These are phyloP conservation scores for Lasioglossum figueresi DNA, from an alignment of 2,888 invertebrate species.

Conservation along the genomic window DNA sequence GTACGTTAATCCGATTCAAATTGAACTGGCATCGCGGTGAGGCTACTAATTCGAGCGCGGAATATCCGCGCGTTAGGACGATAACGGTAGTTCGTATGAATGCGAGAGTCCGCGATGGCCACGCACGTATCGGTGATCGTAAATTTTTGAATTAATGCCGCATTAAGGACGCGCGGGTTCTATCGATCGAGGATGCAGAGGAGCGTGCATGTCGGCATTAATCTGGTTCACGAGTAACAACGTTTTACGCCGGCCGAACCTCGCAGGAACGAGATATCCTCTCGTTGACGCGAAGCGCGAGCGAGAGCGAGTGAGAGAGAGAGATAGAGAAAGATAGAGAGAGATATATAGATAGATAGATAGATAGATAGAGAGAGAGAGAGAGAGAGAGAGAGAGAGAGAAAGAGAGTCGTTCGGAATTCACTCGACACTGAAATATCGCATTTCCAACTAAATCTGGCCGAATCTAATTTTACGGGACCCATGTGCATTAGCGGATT, in stretches of 20 bases:
- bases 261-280: slow-evolving; percentile 33
- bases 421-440: slow-evolving; percentile 76
- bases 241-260: slow-evolving; percentile 63
- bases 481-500: slow-evolving; percentile 82
- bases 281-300: not conserved
- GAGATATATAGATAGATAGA: too few relatives aligned
- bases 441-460: slow-evolving; percentile 77
- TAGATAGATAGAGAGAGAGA: too few relatives aligned
- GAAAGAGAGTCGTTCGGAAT: slow-evolving; percentile 58
- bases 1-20: slow-evolving; percentile 40
- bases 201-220: slow-evolving; percentile 61
- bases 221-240: slow-evolving; percentile 62
- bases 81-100: slow-evolving; percentile 35
- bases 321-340: slow-evolving; percentile 10
- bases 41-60: slow-evolving; percentile 39
- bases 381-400: not conserved
- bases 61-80: slow-evolving; percentile 31
- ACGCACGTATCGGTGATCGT: slow-evolving; percentile 39
- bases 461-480: slow-evolving; percentile 81
- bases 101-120: slow-evolving; percentile 20
- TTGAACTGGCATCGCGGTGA: slow-evolving; percentile 43
- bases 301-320: not conserved
- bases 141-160: slow-evolving; percentile 64
- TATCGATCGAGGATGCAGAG: slow-evolving; percentile 53
- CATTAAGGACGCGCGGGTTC: slow-evolving; percentile 52